A percentile compares a stretch with the other conserved stretches of the same genome.
These are phyloP conservation scores for Sebastes trivittatus DNA, from an alignment of 2,797 vertebrate genomes.

Conservation along the genomic window DNA sequence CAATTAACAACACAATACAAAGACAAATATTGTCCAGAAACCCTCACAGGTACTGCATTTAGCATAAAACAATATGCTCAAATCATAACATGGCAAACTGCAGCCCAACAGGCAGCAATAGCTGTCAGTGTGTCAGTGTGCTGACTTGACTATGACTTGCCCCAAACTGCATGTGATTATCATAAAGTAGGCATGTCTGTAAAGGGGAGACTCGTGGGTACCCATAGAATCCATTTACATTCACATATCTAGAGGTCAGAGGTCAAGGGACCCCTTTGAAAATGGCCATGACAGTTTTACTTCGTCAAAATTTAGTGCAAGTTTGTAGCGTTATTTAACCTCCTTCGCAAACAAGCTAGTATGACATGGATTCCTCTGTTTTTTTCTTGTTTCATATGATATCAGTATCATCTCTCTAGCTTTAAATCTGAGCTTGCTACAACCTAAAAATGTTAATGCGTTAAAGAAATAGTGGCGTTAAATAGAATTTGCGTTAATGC, in stretches of 20 bases:
- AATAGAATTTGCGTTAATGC: rapidly evolving
- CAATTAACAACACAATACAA: too few species aligned
- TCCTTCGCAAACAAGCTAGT: neutral
- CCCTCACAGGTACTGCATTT: neutral
- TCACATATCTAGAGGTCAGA: neutral
- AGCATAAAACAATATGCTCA: rapidly evolving
- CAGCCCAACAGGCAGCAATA: too few species aligned
- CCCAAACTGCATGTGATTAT: neutral
- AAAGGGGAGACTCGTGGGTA: neutral
- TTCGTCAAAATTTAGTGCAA: neutral
- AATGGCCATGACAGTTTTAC: neutral
- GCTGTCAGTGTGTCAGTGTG: too few species aligned
- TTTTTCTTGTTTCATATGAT: rapidly evolving
- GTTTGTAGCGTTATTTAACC: rapidly evolving
- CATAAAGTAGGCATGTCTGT: neutral
- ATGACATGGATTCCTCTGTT: neutral
- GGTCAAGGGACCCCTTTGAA: neutral
- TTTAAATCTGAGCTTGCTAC: rapidly evolving
- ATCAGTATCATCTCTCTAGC: too few species aligned
- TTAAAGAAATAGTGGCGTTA: neutral
- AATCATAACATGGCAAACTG: too few species aligned
- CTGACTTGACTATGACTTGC: neutral
- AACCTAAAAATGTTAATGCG: too few species aligned
- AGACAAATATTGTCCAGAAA: too few species aligned
- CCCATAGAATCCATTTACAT: too few species aligned